Evolutionary conservation across 2,888 invertebrate genomes (phyloP).

Genomic region (Tetragnatha montana): DNA sequence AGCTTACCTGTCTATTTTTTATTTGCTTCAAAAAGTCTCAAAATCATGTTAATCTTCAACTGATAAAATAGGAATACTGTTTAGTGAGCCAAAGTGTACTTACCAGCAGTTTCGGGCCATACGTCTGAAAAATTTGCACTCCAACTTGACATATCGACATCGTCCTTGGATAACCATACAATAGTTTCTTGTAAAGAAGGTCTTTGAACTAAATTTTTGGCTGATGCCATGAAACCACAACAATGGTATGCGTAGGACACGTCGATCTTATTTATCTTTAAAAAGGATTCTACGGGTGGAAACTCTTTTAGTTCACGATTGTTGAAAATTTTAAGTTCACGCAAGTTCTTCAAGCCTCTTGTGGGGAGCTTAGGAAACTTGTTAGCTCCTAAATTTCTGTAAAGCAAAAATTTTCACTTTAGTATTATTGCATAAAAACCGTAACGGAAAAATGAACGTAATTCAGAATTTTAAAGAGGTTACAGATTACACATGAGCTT

Average conservation of each 20-base stretch:
- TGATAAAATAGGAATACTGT: not conserved
- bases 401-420: not conserved
- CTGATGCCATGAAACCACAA: constrained; percentile 83
- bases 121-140: constrained; percentile 82
- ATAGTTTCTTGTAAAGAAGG: constrained; percentile 70
- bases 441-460: no score
- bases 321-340: constrained; percentile 93
- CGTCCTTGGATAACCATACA: constrained; percentile 72
- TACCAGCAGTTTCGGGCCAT: constrained; percentile 80
- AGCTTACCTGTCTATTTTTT: not conserved
- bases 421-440: no score
- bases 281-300: constrained; percentile 90
- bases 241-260: constrained; percentile 97
- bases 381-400: constrained; percentile 93
- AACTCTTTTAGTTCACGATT: constrained; percentile 91
- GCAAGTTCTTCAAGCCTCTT: constrained; percentile 85
- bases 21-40: not conserved
- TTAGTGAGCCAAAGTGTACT: not conserved
- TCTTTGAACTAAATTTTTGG: not conserved
- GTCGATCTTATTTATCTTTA: constrained; percentile 88
- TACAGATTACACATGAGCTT: no score
- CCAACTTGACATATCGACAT: constrained; percentile 68
- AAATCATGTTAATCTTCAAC: not conserved
- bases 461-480: no score
- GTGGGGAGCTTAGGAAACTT: constrained; percentile 88